These are phyloP conservation scores for Crossocerus cetratus DNA, from an alignment of 2,888 invertebrate species.

Conservation along the genomic window DNA sequence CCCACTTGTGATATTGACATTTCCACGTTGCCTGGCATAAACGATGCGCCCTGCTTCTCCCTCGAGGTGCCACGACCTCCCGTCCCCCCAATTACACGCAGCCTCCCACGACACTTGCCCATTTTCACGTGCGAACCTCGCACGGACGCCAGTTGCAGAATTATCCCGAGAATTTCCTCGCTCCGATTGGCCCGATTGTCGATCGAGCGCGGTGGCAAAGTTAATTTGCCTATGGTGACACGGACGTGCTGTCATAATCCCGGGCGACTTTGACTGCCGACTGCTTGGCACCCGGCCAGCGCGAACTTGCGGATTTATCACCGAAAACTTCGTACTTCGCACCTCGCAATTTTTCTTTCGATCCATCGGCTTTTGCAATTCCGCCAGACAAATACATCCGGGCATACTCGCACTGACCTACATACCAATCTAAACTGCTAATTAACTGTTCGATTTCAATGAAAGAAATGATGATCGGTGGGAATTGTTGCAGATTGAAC, in stretches of 20 bases:
- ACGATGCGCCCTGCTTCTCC: constrained; percentile 1
- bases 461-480: neutral
- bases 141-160: constrained; percentile 20
- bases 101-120: too few relatives aligned
- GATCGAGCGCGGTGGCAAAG: neutral
- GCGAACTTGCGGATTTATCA: too few relatives aligned
- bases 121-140: neutral
- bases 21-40: constrained; percentile 39
- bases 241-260: neutral
- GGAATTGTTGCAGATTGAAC: constrained; percentile 82
- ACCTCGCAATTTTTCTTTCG: too few relatives aligned
- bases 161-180: constrained; percentile 27
- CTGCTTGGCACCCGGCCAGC: neutral
- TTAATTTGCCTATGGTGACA: neutral
- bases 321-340: too few relatives aligned
- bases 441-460: neutral
- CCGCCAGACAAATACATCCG: too few relatives aligned
- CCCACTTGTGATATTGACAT: constrained; percentile 57
- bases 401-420: too few relatives aligned
- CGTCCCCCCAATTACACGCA: neutral
- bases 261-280: neutral
- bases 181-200: constrained; percentile 3
- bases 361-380: too few relatives aligned
- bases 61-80: neutral
- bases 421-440: neutral